phyloP scores from a whole-genome alignment of 2,888 invertebrate species.

The Lucinisca nassula region DNA sequence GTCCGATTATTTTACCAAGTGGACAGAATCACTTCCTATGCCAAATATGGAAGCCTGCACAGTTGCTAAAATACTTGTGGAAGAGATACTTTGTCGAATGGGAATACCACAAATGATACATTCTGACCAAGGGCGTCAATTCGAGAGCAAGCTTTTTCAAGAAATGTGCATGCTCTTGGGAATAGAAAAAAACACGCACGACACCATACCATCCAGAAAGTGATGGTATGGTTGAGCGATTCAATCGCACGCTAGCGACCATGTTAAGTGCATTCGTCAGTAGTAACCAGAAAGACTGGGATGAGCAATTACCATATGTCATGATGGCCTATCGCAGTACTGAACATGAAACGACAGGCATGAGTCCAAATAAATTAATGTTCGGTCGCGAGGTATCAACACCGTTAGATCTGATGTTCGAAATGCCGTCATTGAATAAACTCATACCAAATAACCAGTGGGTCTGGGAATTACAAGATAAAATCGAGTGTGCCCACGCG shows the following conservation, averaged over 20 bases:
- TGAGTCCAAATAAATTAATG: slow-evolving; percentile 41
- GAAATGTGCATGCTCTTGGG: slow-evolving; percentile 34
- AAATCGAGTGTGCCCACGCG: neutral
- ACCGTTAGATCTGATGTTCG: slow-evolving; percentile 26
- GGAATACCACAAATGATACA: slow-evolving; percentile 47
- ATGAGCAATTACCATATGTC: slow-evolving; percentile 44
- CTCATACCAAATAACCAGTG: no score
- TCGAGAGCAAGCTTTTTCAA: slow-evolving; percentile 48
- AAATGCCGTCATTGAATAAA: slow-evolving; percentile 39
- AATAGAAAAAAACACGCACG: slow-evolving; percentile 33
- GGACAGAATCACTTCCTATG: slow-evolving; percentile 30
- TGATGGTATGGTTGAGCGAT: slow-evolving; percentile 56
- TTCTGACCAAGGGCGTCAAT: slow-evolving; percentile 62
- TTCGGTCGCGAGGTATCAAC: no score
- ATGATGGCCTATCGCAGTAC: slow-evolving; percentile 47
- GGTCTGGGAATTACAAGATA: neutral
- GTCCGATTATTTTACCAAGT: slow-evolving; percentile 45
- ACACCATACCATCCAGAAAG: slow-evolving; percentile 31
- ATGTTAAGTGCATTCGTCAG: slow-evolving; percentile 56
- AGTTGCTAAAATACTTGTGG: slow-evolving; percentile 36
- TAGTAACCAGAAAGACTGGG: slow-evolving; percentile 61
- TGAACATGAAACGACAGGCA: slow-evolving; percentile 58
- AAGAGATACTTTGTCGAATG: slow-evolving; percentile 50
- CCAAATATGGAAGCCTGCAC: slow-evolving; percentile 26
- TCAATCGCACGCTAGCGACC: slow-evolving; percentile 55